A percentile compares a stretch with the other conserved stretches of the same genome.
Conservation (phyloP, 2,113 vertebrate genomes). For the Mustelus asterias region DNA sequence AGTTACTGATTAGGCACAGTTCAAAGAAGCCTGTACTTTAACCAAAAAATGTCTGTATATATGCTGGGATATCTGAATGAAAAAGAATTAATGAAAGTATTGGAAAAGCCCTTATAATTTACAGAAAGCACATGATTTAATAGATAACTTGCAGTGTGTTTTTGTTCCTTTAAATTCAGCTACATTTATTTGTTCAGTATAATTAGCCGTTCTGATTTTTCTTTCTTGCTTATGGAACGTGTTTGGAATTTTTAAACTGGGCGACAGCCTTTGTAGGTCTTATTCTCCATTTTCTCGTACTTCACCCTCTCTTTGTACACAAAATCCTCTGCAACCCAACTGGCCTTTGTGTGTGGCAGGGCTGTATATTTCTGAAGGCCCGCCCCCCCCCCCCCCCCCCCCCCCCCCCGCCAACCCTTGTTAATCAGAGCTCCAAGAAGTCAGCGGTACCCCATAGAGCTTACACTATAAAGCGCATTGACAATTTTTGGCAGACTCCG, state of each 20-base stretch:
- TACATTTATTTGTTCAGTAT: neutral
- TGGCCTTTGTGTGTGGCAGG: neutral
- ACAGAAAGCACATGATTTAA: neutral
- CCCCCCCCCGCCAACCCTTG: no score
- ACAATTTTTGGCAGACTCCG: neutral
- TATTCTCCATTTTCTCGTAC: neutral
- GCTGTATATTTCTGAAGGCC: neutral
- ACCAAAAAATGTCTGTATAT: neutral
- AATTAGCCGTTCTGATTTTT: neutral
- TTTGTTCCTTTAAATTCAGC: neutral
- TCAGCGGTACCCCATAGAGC: neutral
- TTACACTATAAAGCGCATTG: neutral
- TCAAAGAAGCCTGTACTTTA: conserved; percentile 38
- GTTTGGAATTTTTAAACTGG: neutral
- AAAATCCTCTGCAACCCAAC: neutral
- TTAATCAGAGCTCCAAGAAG: neutral
- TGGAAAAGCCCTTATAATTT: neutral
- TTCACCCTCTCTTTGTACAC: neutral
- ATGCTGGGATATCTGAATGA: neutral
- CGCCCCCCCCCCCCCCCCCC: no score
- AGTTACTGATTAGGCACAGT: conserved; percentile 55
- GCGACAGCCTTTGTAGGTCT: neutral
- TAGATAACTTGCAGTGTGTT: neutral
- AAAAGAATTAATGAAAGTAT: neutral
- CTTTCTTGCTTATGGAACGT: neutral